These are phyloP conservation scores for Sparus aurata DNA, from an alignment of 2,797 vertebrate genomes.

Conservation along the genomic window DNA sequence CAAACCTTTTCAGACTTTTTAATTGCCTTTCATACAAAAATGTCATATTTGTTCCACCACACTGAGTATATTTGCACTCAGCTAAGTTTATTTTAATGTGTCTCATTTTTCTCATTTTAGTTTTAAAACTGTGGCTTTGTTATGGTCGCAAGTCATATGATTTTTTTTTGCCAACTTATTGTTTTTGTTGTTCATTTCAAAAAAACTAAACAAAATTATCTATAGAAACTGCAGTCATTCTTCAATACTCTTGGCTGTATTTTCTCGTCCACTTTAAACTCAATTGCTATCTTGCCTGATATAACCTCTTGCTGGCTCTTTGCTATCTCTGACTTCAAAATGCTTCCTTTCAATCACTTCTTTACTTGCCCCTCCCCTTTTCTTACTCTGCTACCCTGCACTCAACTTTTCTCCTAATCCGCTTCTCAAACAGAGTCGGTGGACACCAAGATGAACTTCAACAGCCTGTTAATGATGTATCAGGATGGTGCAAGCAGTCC, in stretches of 20 bases:
- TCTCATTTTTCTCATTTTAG: background rate
- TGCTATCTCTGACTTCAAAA: constrained; percentile 5
- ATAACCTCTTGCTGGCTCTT: background rate
- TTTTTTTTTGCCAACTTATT: background rate
- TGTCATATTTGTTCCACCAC: background rate
- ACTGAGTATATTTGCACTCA: background rate
- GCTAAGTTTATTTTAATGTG: background rate
- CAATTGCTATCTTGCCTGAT: background rate
- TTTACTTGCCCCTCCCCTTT: background rate
- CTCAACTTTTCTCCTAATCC: constrained; percentile 5
- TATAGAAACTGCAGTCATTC: background rate
- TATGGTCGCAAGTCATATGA: background rate
- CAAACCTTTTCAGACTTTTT: background rate
- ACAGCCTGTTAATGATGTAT: constrained; percentile 86
- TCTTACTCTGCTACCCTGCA: background rate
- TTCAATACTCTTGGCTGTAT: background rate
- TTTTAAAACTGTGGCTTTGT: background rate
- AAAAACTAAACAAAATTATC: background rate
- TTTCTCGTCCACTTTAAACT: background rate
- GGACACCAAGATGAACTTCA: constrained; percentile 88
- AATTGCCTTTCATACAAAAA: background rate
- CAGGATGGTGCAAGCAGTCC: constrained; percentile 88
- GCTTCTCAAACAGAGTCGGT: constrained; percentile 70
- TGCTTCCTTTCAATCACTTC: background rate
- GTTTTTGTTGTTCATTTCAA: too few species aligned